Conservation (phyloP, 2,888 invertebrate genomes). For the Cheilosia grossa region DNA sequence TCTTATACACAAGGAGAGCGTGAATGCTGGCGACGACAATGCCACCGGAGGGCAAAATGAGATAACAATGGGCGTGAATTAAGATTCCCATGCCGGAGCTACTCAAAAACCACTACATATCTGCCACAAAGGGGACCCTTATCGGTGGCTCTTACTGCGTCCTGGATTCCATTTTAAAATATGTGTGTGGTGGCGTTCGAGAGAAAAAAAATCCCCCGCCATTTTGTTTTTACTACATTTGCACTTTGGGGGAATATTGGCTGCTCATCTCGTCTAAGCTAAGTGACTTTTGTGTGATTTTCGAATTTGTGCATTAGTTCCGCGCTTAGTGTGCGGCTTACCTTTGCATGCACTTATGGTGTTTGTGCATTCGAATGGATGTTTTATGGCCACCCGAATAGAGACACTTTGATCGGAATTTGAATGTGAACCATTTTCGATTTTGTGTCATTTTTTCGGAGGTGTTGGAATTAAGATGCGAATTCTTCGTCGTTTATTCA, state of each 20-base stretch:
- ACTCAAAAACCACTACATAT: conserved; percentile 71
- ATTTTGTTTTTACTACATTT: conserved; percentile 24
- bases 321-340: conserved; percentile 21
- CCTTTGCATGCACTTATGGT: conserved; percentile 12
- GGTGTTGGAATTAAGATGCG: no score
- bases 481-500: no score
- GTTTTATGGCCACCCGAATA: no score
- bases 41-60: conserved; percentile 32
- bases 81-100: conserved; percentile 49
- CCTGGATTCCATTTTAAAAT: conserved; percentile 34
- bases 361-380: neutral
- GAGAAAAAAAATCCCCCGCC: conserved; percentile 15
- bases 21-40: neutral
- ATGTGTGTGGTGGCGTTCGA: conserved; percentile 29
- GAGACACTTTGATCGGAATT: no score
- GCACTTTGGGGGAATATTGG: conserved; percentile 14
- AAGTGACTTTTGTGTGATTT: conserved; percentile 71
- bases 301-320: conserved; percentile 56
- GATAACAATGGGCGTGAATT: conserved; percentile 69
- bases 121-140: conserved; percentile 41
- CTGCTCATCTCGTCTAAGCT: conserved; percentile 48
- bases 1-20: conserved; percentile 43
- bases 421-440: no score
- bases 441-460: no score
- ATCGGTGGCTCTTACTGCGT: conserved; percentile 46